Base-by-base conservation (phyloP, 1,140 invertebrate genomes). In the Euura lappo region DNA sequence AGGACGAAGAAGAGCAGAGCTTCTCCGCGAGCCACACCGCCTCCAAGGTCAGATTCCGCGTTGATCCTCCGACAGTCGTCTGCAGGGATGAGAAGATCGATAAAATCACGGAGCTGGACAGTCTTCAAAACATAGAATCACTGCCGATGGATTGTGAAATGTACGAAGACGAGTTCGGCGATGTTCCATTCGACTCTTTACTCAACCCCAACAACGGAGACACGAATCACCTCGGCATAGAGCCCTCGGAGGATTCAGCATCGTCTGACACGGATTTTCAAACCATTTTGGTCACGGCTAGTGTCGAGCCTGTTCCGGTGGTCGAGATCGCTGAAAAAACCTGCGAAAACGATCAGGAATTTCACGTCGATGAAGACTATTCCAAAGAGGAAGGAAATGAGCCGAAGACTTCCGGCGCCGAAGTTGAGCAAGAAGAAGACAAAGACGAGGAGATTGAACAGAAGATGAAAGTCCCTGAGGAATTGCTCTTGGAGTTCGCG, bases 31-130 rank as follows among this genome's bases (percentile, higher is more conserved):
- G 74, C 46, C 69, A 28, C 45, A 44, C 76, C 2, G 74, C 72
- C 0, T 76, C 83, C 0, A 87, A 77, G 69, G 85, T 87, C 4
- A 79, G 81, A 71, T 87, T 87, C 76, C 71, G 79, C 2, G 81
- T 86, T 2, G 82, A 86, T 13, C 76, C 84, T 11, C 74, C 79
- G 1, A 79, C 68, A 10, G 45, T 71, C 8, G 77, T 74, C 8
- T n/a, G 8, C 0, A n/a, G 13, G 2, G 51, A 60, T 11, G 5
- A 11, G 8, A n/a, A 60, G 8, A n/a, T 6, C 8, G 45, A 44
- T 6, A 70, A 45, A 70, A 28, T 70, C 69, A 45, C 69, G n/a
- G 69, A 76, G 28, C 7, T 65, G 28, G 72, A 74, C 45, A 45
- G 70, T 74, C 43, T 71, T n/a, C 43, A 43, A 44, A 45, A 70